Conservation (phyloP, 2,113 vertebrate species). For the Bujurquina vittata region DNA sequence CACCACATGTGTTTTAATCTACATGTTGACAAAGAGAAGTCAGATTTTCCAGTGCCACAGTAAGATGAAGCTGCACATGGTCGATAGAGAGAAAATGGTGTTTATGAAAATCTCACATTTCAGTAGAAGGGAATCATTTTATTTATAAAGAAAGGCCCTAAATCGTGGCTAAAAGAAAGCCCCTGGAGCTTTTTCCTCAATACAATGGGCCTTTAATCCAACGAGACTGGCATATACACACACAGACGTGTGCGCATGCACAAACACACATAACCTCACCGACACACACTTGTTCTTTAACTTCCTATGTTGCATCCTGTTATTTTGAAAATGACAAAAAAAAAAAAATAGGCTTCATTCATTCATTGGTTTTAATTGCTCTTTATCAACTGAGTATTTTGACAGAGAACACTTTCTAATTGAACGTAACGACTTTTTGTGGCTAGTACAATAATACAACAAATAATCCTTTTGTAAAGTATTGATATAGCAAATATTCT, state of each 20-base stretch:
- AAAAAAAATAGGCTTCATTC: background rate
- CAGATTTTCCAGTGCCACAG: conserved; percentile 40
- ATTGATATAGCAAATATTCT: background rate
- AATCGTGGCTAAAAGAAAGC: conserved; percentile 88
- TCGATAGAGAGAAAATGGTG: conserved; percentile 45
- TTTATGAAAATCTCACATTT: conserved; percentile 80
- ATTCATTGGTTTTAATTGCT: background rate
- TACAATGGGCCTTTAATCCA: conserved; percentile 87
- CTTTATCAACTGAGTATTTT: background rate
- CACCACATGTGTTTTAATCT: conserved; percentile 30
- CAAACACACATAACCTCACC: conserved; percentile 19
- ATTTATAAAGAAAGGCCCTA: conserved; percentile 84
- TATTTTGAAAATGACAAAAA: background rate
- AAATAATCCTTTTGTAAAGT: background rate
- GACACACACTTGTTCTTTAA: conserved; percentile 26
- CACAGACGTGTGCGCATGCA: conserved; percentile 26
- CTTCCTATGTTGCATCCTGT: background rate
- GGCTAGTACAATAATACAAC: background rate
- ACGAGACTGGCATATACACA: conserved; percentile 73
- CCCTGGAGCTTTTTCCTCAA: conserved; percentile 85
- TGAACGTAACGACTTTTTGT: background rate
- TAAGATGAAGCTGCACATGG: conserved; percentile 37
- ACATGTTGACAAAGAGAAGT: conserved; percentile 28
- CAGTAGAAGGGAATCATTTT: conserved; percentile 82
- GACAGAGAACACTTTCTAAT: background rate